Conservation (phyloP, 2,888 invertebrate genomes). For the Lasius fuliginosus region DNA sequence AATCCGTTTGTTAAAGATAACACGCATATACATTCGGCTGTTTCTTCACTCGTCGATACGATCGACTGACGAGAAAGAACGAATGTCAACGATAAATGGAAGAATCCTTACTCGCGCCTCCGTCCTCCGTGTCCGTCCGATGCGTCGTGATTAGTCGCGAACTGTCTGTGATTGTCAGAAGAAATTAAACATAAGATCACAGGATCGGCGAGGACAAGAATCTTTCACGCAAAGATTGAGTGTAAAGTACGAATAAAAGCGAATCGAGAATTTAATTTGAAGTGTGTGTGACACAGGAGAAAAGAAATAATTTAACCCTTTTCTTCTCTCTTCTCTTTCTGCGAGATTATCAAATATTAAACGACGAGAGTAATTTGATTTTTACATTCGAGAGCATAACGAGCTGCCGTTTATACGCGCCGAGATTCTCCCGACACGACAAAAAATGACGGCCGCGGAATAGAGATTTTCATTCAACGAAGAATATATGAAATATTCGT, state of each 20-base stretch:
- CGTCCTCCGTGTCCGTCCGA: background rate
- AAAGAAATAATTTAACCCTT: constrained; percentile 8
- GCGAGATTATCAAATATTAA: constrained; percentile 3
- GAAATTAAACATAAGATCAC: background rate
- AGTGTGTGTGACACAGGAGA: background rate
- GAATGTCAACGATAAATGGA: background rate
- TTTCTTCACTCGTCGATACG: background rate
- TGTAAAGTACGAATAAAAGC: background rate
- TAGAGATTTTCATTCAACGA: constrained; percentile 25
- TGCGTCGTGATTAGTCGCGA: background rate
- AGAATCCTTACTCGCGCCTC: background rate
- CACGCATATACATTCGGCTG: background rate
- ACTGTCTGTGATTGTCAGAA: background rate
- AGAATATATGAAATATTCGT: constrained; percentile 40
- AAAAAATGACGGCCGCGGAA: background rate
- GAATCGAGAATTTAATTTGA: constrained; percentile 25
- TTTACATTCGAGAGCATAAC: constrained; percentile 17
- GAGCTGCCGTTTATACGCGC: background rate
- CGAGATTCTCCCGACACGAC: constrained; percentile 2
- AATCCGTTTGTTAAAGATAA: constrained; percentile 25
- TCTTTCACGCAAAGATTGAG: background rate
- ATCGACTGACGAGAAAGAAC: background rate
- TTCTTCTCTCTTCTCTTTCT: background rate
- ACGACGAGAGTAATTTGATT: constrained; percentile 31
- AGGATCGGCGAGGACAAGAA: background rate